phyloP scores from a whole-genome alignment of 2,888 invertebrate genomes.

The Pristionchus fissidentatus region DNA sequence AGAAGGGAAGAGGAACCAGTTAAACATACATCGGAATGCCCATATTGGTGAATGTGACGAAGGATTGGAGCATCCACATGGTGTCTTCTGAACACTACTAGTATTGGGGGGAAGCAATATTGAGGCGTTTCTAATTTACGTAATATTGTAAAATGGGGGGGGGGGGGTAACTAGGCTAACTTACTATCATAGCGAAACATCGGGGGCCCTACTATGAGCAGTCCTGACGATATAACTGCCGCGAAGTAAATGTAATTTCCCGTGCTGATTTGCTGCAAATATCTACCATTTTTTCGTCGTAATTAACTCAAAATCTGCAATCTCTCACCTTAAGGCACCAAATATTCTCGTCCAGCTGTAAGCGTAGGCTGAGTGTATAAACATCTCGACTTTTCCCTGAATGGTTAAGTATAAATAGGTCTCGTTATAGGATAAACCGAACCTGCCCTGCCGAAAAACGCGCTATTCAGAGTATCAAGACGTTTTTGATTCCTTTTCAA shows the following conservation, averaged over 20 bases:
- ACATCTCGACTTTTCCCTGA: background rate
- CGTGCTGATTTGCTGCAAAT: background rate
- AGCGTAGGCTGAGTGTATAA: slow-evolving; percentile 23
- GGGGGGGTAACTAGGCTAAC: background rate
- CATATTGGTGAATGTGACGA: slow-evolving; percentile 10
- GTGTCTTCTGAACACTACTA: background rate
- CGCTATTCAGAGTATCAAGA: background rate
- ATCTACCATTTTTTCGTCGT: background rate
- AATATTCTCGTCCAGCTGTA: slow-evolving; percentile 38
- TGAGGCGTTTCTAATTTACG: background rate
- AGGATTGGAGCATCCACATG: slow-evolving; percentile 18
- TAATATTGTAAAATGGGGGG: background rate
- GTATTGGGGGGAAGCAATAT: too few species aligned
- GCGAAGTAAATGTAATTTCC: background rate
- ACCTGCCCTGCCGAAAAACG: background rate
- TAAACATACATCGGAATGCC: background rate
- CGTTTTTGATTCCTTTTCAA: slow-evolving; percentile 3
- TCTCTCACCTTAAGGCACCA: slow-evolving; percentile 18
- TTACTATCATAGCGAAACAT: slow-evolving; percentile 4
- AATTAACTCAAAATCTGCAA: background rate
- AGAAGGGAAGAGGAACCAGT: too few species aligned
- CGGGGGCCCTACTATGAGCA: background rate
- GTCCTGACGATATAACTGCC: background rate
- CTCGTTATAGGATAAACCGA: background rate
- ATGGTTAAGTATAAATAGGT: background rate